Base-by-base conservation (phyloP, 2,797 vertebrate genomes). In the Merluccius polli region DNA sequence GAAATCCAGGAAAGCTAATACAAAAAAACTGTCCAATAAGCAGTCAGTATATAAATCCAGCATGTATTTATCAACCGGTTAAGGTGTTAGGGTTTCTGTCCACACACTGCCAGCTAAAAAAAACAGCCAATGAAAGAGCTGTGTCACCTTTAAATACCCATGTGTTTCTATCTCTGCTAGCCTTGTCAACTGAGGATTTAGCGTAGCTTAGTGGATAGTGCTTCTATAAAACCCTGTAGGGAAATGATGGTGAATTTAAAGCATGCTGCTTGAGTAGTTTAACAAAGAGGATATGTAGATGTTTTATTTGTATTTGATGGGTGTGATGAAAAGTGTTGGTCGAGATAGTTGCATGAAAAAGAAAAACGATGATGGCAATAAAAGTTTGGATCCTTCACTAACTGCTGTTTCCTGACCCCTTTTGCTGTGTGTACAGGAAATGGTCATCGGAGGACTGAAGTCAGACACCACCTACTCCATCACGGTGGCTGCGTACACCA, bases 401-500 rank as follows among this genome's bases (percentile, higher is more conserved):
- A 59, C 29, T 84, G 70, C 84, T 52, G 75, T 38, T 78, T 41
- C 87, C 76, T 32, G 67, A 69, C 82, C 44, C 77, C 76, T 67
- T 70, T 31, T 83, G 68, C 85, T 73, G 83, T 18, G 30, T 81
- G 73, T 76, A 12, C 75, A 99, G 98, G 98, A 99, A 87, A 97
- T 99, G 97, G 77, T 97, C 89, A 97, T 99, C 79, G 92, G 95
- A 82, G 95, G 96, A 82, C 93, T 99, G 74, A 95, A 97, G 90
- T 95, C 98, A 0, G 96, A 99, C 92, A 99, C 96, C 35, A 92
- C 95, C 12, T 99, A 99, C 88, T 99, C 98, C 86, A 94, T 99
- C 90, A 99, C 97, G 0, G 98, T 99, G 79, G 97, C 98, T 10
- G 98, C 98, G 3, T 99, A 99, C 92, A 99, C 98, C 88, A 98